phyloP scores from a whole-genome alignment of 2,797 vertebrate genomes.

The Pterois miles region DNA sequence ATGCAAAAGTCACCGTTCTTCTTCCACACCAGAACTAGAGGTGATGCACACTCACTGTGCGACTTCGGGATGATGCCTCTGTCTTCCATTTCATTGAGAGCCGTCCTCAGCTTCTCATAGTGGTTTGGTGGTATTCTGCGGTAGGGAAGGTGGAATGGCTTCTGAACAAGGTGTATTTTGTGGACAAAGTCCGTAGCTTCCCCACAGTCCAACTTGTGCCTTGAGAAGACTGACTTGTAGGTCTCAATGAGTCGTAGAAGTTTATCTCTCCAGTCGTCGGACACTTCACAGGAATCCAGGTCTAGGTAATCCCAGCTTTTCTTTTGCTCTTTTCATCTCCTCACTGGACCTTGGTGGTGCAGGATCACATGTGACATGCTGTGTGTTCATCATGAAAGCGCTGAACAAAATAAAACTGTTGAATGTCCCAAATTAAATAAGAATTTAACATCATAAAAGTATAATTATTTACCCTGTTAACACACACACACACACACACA shows the following conservation, averaged over 20 bases:
- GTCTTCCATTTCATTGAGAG: not conserved
- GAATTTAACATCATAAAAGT: too few species aligned
- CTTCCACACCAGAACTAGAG: not conserved
- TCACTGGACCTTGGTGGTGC: too few species aligned
- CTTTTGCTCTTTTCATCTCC: too few species aligned
- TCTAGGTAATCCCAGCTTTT: not conserved
- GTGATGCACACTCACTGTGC: not conserved
- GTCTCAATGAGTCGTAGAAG: not conserved
- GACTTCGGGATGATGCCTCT: not conserved
- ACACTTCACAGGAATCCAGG: not conserved
- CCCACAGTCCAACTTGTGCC: conserved; percentile 2
- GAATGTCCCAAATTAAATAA: too few species aligned
- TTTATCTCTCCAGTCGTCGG: not conserved
- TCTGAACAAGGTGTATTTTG: not conserved
- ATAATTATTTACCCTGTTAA: too few species aligned
- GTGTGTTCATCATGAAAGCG: too few species aligned
- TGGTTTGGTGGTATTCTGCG: not conserved
- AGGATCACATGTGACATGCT: too few species aligned
- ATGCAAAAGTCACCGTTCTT: not conserved
- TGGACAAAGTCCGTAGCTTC: not conserved
- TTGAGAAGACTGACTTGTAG: not conserved
- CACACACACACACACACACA: too few species aligned
- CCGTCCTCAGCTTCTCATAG: not conserved
- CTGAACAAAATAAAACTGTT: too few species aligned
- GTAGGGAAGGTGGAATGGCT: not conserved